These are phyloP conservation scores for Scaptomyza cyrtandrae DNA, from an alignment of 2,888 invertebrate genomes.

Conservation along the genomic window DNA sequence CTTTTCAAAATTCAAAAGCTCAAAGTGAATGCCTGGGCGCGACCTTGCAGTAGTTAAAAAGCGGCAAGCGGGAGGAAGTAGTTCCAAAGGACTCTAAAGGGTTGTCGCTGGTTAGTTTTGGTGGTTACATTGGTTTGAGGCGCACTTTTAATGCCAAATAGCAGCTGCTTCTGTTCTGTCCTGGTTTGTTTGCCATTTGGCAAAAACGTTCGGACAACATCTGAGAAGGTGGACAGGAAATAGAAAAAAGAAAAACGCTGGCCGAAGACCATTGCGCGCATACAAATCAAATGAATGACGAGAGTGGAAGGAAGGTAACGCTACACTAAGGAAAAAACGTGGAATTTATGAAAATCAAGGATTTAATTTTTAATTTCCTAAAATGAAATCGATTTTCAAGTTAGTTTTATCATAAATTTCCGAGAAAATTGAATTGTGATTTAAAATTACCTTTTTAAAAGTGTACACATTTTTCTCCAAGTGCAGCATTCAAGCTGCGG, in stretches of 20 bases:
- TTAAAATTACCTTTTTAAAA: no score
- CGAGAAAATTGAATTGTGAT: no score
- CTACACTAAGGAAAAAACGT: background rate
- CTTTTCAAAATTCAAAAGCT: conserved; percentile 78
- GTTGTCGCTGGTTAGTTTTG: conserved; percentile 7
- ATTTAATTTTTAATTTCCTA: no score
- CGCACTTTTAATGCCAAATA: conserved; percentile 54
- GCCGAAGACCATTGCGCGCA: conserved; percentile 53
- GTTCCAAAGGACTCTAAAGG: background rate
- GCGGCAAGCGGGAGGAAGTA: background rate
- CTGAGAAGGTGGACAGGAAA: conserved; percentile 43
- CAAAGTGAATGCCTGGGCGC: conserved; percentile 74
- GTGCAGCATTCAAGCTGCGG: conserved; percentile 14
- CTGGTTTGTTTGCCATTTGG: conserved; percentile 40
- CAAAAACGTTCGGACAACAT: conserved; percentile 75
- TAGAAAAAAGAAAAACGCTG: conserved; percentile 17
- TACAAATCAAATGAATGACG: conserved; percentile 64
- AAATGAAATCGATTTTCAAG: no score
- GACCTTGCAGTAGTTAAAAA: conserved; percentile 60
- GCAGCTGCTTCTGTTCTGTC: conserved; percentile 57
- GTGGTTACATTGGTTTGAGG: conserved; percentile 32
- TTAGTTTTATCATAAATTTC: no score
- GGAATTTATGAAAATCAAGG: background rate
- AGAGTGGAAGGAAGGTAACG: background rate
- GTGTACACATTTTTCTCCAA: background rate